A percentile compares a stretch with the other conserved stretches of the same genome.
Evolutionary conservation across 2,113 vertebrate species (phyloP).

Genomic region (Chlorodrepanis virens): DNA sequence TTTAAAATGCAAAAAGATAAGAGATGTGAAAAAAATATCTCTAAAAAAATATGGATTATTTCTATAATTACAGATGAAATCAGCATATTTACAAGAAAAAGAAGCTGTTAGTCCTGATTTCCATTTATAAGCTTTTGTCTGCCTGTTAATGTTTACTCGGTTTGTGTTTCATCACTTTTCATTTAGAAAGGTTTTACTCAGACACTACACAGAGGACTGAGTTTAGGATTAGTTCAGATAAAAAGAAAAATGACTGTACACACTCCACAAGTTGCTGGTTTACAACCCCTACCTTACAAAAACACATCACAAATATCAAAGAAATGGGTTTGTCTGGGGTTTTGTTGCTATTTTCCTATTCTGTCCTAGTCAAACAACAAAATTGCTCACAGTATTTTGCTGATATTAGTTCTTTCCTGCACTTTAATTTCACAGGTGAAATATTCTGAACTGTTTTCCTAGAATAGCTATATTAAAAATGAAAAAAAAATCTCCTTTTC

Average conservation of each 20-base stretch:
- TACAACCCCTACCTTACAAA: background rate
- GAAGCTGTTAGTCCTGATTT: background rate
- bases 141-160: background rate
- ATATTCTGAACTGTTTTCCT: background rate
- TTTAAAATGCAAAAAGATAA: background rate
- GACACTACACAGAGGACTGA: background rate
- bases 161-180: background rate
- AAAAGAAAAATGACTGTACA: background rate
- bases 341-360: background rate
- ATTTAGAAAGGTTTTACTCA: background rate
- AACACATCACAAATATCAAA: background rate
- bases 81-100: background rate
- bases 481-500: background rate
- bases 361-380: background rate
- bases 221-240: background rate
- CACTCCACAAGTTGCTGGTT: background rate
- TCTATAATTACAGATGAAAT: background rate
- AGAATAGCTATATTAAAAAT: background rate
- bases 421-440: conserved; percentile 15
- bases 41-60: background rate
- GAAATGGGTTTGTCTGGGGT: background rate
- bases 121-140: background rate
- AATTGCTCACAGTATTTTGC: background rate
- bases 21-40: background rate
- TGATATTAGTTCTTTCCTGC: background rate